Evolutionary conservation across 2,888 invertebrate species (phyloP).

Genomic region (Pterostichus madidus): DNA sequence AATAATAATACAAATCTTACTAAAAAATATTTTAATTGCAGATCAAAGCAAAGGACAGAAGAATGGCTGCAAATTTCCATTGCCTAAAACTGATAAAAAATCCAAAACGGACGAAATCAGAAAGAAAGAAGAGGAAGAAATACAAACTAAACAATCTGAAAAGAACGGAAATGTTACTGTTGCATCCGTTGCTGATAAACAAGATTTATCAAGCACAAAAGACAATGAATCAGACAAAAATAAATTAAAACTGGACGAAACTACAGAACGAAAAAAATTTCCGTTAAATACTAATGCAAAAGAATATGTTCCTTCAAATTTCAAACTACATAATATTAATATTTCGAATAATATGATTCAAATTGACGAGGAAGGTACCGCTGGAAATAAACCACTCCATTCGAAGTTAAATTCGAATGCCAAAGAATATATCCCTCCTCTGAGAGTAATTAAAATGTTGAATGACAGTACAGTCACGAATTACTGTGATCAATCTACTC

Average conservation of each 20-base stretch:
- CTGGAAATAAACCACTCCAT: too few relatives aligned
- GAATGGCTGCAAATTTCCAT: not conserved
- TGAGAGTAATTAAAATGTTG: not conserved
- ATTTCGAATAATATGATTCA: too few relatives aligned
- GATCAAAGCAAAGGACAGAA: conserved; percentile 3
- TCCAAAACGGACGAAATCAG: not conserved
- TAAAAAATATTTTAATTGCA: not conserved
- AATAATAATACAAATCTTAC: not conserved
- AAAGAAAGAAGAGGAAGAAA: conserved; percentile 2
- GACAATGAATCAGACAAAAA: not conserved
- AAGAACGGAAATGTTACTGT: too few relatives aligned
- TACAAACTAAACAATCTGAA: not conserved
- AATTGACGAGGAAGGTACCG: too few relatives aligned
- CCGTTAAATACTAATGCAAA: not conserved
- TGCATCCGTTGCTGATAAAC: not conserved
- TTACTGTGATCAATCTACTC: conserved; percentile 4
- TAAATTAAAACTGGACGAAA: not conserved
- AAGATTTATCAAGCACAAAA: conserved; percentile 9
- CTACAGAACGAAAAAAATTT: not conserved
- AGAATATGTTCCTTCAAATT: too few relatives aligned
- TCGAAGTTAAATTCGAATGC: conserved; percentile 26
- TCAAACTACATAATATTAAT: too few relatives aligned
- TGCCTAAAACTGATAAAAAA: not conserved
- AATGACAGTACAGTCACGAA: not conserved
- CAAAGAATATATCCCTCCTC: conserved; percentile 41